Conservation (phyloP, 2,113 vertebrate species). For the Eulacestoma nigropectus region DNA sequence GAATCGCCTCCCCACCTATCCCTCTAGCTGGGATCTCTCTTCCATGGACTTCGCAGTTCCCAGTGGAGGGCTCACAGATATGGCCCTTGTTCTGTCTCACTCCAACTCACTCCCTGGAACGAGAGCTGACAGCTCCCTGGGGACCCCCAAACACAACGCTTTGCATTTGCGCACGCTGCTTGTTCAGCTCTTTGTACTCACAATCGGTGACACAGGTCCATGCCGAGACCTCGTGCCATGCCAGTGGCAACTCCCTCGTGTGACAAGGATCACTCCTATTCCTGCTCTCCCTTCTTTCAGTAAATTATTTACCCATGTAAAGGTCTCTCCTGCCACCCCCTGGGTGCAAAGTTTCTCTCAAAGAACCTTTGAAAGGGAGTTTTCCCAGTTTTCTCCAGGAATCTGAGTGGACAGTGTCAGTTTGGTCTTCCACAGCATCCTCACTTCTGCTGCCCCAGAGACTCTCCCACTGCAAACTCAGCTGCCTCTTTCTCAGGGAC, state of each 20-base stretch:
- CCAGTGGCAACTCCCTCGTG: accelerated
- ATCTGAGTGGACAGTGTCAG: background rate
- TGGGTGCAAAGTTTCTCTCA: background rate
- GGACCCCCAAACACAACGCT: background rate
- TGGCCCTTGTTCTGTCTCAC: background rate
- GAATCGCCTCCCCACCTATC: background rate
- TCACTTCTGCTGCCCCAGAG: accelerated
- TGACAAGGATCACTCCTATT: background rate
- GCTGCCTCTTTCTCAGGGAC: background rate
- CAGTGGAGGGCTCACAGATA: background rate
- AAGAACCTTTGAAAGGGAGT: background rate
- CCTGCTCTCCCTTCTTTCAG: background rate
- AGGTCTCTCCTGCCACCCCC: background rate
- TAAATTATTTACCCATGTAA: background rate
- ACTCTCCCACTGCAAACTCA: background rate
- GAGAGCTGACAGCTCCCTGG: accelerated
- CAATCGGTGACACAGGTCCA: background rate
- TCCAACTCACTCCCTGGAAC: background rate
- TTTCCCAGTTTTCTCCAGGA: background rate
- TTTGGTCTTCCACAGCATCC: background rate
- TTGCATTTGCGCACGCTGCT: background rate
- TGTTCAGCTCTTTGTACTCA: background rate
- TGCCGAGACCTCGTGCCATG: accelerated
- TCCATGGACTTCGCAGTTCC: background rate
- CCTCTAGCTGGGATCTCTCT: background rate